These are phyloP conservation scores for Spilarctia lutea DNA, from an alignment of 2,888 invertebrate species.

Conservation along the genomic window DNA sequence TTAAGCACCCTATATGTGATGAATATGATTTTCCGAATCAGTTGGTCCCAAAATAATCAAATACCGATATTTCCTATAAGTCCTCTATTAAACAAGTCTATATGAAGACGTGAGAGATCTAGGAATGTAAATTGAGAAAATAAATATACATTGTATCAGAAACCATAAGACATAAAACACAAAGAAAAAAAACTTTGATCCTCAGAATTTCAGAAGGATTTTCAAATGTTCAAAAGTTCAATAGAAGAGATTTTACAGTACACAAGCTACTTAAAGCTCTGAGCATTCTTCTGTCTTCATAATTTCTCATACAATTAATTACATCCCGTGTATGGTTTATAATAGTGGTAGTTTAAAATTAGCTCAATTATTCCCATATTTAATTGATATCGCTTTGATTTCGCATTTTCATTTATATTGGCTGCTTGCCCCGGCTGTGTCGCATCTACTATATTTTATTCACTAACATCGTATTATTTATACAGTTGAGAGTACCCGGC, in stretches of 20 bases:
- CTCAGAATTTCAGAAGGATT: not conserved
- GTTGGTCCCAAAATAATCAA: constrained; percentile 3
- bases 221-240: not conserved
- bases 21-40: constrained; percentile 20
- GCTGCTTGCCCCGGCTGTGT: constrained; percentile 57
- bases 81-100: not conserved
- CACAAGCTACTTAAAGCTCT: too few species aligned
- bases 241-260: not conserved
- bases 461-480: constrained; percentile 50
- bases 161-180: too few species aligned
- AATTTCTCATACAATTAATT: constrained; percentile 7
- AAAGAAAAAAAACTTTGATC: not conserved
- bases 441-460: constrained; percentile 48
- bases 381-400: constrained; percentile 53
- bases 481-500: constrained; percentile 49
- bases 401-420: constrained; percentile 62
- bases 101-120: not conserved
- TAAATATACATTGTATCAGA: not conserved
- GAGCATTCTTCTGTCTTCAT: too few species aligned
- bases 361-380: constrained; percentile 50
- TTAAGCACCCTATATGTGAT: constrained; percentile 6
- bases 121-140: not conserved
- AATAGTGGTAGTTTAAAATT: constrained; percentile 24
- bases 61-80: not conserved
- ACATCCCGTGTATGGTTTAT: constrained; percentile 30